These are phyloP conservation scores for Chionis minor DNA, from an alignment of 2,113 vertebrate genomes.

Conservation along the genomic window DNA sequence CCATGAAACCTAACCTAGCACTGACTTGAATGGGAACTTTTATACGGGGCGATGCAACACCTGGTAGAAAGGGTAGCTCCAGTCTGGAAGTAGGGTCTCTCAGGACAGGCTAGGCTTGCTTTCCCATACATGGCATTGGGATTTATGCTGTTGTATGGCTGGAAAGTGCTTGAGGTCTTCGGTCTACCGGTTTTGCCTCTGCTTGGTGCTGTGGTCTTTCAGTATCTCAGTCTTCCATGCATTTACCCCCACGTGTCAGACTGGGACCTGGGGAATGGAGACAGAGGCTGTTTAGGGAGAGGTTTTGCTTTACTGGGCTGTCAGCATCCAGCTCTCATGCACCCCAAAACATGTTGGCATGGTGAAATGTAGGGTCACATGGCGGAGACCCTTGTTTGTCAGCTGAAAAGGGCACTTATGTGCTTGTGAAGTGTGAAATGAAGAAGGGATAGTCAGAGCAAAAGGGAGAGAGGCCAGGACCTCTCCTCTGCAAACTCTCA, in stretches of 20 bases:
- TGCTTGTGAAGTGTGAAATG: background rate
- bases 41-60: background rate
- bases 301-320: background rate
- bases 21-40: background rate
- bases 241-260: background rate
- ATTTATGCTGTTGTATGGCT: background rate
- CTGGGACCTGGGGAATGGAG: background rate
- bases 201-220: background rate
- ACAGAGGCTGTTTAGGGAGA: background rate
- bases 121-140: background rate
- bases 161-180: background rate
- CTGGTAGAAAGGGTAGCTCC: background rate
- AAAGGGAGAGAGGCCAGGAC: background rate
- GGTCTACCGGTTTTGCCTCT: background rate
- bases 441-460: background rate
- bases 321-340: background rate
- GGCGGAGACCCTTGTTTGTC: background rate
- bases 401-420: background rate
- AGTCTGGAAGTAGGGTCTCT: background rate
- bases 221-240: background rate
- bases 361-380: background rate
- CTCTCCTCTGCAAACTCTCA: background rate
- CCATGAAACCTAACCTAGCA: background rate
- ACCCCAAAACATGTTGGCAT: background rate
- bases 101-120: background rate